Evolutionary conservation across 2,888 invertebrate species (phyloP), one percentile per base, ranked within the genome.

Genomic region (Drosophila nr. medialis): DNA sequence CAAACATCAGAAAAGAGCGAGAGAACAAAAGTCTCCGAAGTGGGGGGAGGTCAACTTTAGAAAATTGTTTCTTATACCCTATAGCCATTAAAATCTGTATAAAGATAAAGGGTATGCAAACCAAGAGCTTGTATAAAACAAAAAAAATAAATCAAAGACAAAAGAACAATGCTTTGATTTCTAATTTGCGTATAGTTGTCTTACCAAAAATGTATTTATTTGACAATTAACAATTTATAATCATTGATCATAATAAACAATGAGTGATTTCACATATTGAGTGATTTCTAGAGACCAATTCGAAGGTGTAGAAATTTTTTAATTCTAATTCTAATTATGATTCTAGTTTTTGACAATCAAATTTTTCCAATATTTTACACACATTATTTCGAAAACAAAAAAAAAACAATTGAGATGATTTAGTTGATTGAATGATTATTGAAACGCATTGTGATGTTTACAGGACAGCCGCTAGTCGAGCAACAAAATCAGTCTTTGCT

Each of bases 1-100:
- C 77, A 77, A 77, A 66, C 67, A 67, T 61, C 60, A 56, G 49
- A 42, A 58, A 64, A 48, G 24, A 42, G 15, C 30, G n/a, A 13
- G 38, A 7, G 50, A 29, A 11, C 59, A 53, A 32, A 6, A 29
- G 36, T n/a, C 8, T 40, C 18, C 18, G 59, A 21, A 34, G 11
- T 24, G 2, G 48, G 64, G n/a, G 36, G 50, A 29, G 40, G 21
- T 40, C 21, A 55, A 42, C 64, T 54, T 51, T 42, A 61, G 24
- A 64, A 72, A 64, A 61, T 75, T 51, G 49, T 64, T 54, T 34
- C 34, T 21, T 21, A 64, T 59, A 67, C 76, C 76, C 76, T 72
- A 29, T 54, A 64, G 40, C 21, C 32, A 32, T 40, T 13, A 38
- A n/a, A 15, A 50, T 29, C 2, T 11, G 15, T 36, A 1, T 34